phyloP scores from a whole-genome alignment of 2,113 vertebrate species.

The cat (Felis catus) region DNA sequence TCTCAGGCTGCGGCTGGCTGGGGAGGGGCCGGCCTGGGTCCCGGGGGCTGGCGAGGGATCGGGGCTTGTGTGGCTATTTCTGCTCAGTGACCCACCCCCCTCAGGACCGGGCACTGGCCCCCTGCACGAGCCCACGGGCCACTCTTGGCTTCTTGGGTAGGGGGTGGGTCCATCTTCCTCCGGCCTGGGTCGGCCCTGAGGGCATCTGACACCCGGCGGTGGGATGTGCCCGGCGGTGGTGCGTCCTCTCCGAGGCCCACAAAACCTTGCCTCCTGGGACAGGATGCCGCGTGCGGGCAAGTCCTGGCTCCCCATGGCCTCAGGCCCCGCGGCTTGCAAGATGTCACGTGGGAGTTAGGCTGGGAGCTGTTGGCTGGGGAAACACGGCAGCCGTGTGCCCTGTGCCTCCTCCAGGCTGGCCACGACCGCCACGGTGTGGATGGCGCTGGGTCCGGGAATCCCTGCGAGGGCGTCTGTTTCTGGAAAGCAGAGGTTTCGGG shows the following conservation, averaged over 20 bases:
- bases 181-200: background rate
- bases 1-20: background rate
- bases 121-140: too few relatives aligned
- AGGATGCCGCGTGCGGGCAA: fast-evolving
- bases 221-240: fast-evolving
- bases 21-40: background rate
- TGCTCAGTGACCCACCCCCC: too few relatives aligned
- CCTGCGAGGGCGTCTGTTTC: fast-evolving
- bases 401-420: background rate
- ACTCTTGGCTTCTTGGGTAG: background rate
- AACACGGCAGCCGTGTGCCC: fast-evolving
- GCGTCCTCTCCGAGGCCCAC: fast-evolving
- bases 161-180: background rate
- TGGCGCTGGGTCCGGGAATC: fast-evolving
- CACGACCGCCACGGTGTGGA: fast-evolving
- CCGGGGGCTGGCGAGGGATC: background rate
- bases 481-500: background rate
- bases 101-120: background rate
- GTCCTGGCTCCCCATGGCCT: background rate
- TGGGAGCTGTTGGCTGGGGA: background rate
- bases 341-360: background rate
- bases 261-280: background rate
- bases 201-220: background rate
- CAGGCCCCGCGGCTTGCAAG: fast-evolving
- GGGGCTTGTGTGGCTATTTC: fast-evolving